Evolutionary conservation across 2,888 invertebrate species (phyloP).

Genomic region (Stenchaetothrips biformis): DNA sequence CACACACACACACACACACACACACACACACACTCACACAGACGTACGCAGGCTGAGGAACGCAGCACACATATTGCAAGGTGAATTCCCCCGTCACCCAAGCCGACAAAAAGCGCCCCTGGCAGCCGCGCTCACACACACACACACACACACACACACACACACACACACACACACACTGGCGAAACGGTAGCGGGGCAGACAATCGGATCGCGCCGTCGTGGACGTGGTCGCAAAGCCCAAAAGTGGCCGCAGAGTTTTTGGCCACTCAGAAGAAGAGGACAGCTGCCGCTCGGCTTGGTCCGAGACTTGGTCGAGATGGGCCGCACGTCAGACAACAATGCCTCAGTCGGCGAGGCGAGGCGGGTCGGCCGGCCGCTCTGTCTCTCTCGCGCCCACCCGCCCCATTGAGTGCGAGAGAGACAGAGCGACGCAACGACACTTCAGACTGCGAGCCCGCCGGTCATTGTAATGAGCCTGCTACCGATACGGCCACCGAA

Average conservation of each 20-base stretch:
- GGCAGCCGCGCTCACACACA: not conserved
- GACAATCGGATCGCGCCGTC: not conserved
- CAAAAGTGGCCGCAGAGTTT: constrained; percentile 7
- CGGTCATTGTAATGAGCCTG: too few species aligned
- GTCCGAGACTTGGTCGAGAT: too few species aligned
- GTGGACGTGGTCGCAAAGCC: not conserved
- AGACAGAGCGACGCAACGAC: too few species aligned
- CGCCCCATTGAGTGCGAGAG: too few species aligned
- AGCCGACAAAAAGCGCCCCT: constrained; percentile 13
- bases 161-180: too few species aligned
- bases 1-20: not conserved
- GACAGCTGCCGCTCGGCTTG: not conserved
- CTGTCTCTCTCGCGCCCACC: not conserved
- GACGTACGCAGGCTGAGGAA: not conserved
- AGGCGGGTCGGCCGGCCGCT: not conserved
- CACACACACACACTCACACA: too few species aligned
- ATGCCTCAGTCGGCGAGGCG: not conserved
- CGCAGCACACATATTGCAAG: not conserved
- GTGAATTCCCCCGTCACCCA: constrained; percentile 14
- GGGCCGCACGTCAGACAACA: not conserved
- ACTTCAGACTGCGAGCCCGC: too few species aligned
- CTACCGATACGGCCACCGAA: too few species aligned
- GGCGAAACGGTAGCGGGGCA: not conserved
- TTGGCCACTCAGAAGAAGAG: not conserved
- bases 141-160: too few species aligned